Base-by-base conservation (phyloP, 2,113 vertebrate species). In the Chloroceryle aenea region DNA sequence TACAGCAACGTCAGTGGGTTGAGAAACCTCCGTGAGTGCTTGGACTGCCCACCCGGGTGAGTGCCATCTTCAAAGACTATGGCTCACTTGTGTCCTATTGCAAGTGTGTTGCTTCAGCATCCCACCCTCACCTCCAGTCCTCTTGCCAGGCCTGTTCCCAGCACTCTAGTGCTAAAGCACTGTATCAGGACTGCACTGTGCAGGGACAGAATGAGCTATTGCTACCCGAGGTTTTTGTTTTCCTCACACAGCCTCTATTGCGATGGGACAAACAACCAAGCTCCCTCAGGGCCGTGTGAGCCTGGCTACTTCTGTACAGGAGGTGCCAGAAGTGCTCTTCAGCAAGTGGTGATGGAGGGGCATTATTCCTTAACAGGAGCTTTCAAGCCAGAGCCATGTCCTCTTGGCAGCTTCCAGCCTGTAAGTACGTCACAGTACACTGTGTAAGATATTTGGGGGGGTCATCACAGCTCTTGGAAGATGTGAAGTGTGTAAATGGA, bases 271-370 rank as follows among this genome's bases (percentile, higher is more conserved):
- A 98, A 97, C 82, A 98, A 80, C 88, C 98, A 97, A 11, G 94
- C 97, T 66, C 98, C 98, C 5, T 98, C 98, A 2, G 99, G 99
- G 45, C 97, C 52, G 1, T 99, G 99, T 93, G 96, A 97, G 52
- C 90, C 98, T 40, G 99, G 99, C n/a, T 98, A 98, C 90, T 99
- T 98, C 96, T 99, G 99, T 61, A 97, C 97, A 12, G 98, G 97
- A 47, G 98, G 98, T 78, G 98, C 99, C 80, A 96, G 67, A 32
- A 98, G 92, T 13, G 97, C 98, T 32, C 85, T 98, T 59, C 98
- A 99, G 90, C 92, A 98, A 38, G 96, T 98, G 96, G 98, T 97
- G 62, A 85, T 97, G 53, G 96, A 98, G 82, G 99, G 99, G 9
- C 97, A 98, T 92, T 99, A 97, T 77, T 96, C 98, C 43, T 73